Evolutionary conservation across 1,140 invertebrate genomes (phyloP).

Genomic region (Lasaia peninsularis): DNA sequence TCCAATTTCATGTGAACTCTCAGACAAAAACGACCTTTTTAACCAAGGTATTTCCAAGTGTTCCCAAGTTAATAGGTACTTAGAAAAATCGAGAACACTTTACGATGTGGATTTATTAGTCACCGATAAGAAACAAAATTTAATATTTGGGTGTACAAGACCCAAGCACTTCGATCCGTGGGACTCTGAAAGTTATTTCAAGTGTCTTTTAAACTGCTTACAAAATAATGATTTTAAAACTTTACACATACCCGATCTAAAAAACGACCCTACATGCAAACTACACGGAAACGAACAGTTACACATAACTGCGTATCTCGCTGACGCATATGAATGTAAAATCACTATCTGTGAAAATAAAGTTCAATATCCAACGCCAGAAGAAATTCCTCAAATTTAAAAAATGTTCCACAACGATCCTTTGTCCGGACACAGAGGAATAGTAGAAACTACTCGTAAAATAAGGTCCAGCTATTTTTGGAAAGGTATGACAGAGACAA

Average conservation of each 20-base stretch:
- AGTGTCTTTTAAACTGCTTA: slow-evolving; percentile 6
- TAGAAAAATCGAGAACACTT: slow-evolving; percentile 24
- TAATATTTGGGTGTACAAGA: slow-evolving; percentile 26
- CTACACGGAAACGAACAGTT: slow-evolving; percentile 28
- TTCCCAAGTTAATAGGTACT: slow-evolving; percentile 21
- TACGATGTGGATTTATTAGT: slow-evolving; percentile 26
- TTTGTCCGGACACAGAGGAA: slow-evolving; percentile 44
- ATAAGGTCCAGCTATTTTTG: slow-evolving; percentile 49
- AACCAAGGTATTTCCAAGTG: slow-evolving; percentile 23
- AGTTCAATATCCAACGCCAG: slow-evolving; percentile 24
- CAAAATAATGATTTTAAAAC: slow-evolving; percentile 19
- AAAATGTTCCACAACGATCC: slow-evolving; percentile 45
- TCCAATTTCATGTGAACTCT: slow-evolving; percentile 22
- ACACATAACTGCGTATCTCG: slow-evolving; percentile 29
- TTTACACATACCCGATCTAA: slow-evolving; percentile 27
- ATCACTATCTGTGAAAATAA: slow-evolving; percentile 33
- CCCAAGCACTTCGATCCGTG: slow-evolving; percentile 32
- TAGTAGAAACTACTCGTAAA: slow-evolving; percentile 41
- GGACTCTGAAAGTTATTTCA: slow-evolving; percentile 36
- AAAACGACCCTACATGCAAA: slow-evolving; percentile 30
- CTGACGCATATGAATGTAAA: slow-evolving; percentile 22
- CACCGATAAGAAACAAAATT: slow-evolving; percentile 28
- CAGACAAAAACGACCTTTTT: slow-evolving; percentile 25
- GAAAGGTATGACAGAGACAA: slow-evolving; percentile 46
- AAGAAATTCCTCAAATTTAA: slow-evolving; percentile 43